Percentiles rank a stretch among this genome's conserved stretches.
Conservation (phyloP, 2,113 vertebrate genomes). For the Embiotoca jacksoni region DNA sequence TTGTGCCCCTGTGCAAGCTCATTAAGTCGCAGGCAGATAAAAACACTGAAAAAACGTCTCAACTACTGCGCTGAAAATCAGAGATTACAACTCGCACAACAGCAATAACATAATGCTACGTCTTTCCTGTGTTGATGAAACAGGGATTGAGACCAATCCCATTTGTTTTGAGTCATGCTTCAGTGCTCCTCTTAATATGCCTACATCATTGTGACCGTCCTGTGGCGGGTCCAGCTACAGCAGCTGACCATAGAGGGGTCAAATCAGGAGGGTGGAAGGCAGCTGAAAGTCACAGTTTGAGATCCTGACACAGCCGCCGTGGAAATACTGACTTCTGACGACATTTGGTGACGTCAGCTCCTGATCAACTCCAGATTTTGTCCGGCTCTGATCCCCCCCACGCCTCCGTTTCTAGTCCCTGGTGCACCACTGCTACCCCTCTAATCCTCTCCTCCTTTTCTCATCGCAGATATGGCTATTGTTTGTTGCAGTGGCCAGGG, state of each 20-base stretch:
- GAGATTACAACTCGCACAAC: constrained; percentile 61
- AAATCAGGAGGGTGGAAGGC: neutral
- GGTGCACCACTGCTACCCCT: constrained; percentile 25
- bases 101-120: constrained; percentile 57
- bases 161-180: constrained; percentile 60
- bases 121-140: constrained; percentile 60
- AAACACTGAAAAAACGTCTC: constrained; percentile 29
- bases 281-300: constrained; percentile 6
- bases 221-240: neutral
- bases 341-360: constrained; percentile 17
- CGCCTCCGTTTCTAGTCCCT: constrained; percentile 6
- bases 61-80: constrained; percentile 30
- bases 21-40: constrained; percentile 43
- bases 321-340: constrained; percentile 1
- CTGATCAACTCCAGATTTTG: constrained; percentile 15
- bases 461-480: constrained; percentile 44
- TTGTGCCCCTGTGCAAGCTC: constrained; percentile 15
- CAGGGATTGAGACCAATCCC: constrained; percentile 62
- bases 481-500: constrained; percentile 12
- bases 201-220: constrained; percentile 3
- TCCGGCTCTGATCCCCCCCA: constrained; percentile 12
- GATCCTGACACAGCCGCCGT: neutral
- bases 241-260: neutral
- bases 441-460: constrained; percentile 47
- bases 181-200: constrained; percentile 22